Evolutionary conservation across 2,888 invertebrate species (phyloP).

Genomic region (Thysanoteuthis rhombus): DNA sequence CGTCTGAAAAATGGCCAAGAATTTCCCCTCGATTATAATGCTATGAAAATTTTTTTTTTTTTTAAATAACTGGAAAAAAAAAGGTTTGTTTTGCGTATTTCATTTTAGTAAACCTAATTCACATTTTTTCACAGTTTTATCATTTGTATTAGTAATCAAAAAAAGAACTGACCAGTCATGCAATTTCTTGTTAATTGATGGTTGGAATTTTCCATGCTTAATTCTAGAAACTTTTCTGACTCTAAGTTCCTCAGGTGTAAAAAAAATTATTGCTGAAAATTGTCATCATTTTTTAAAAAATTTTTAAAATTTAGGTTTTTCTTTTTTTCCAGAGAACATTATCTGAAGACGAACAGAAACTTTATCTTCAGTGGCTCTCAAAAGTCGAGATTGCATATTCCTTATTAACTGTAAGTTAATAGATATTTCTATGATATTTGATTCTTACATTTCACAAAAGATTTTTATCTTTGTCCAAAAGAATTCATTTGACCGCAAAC

Average conservation of each 20-base stretch:
- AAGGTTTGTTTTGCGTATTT: constrained; percentile 73
- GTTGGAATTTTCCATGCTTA: neutral
- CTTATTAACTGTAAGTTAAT: constrained; percentile 78
- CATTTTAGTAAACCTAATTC: too few relatives aligned
- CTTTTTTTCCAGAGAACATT: constrained; percentile 55
- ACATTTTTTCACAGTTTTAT: too few relatives aligned
- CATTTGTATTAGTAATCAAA: too few relatives aligned
- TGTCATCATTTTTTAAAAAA: neutral
- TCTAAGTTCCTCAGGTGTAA: neutral
- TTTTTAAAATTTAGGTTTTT: neutral
- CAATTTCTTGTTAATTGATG: neutral
- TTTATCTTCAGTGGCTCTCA: constrained; percentile 87
- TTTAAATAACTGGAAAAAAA: constrained; percentile 42
- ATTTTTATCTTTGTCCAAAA: neutral
- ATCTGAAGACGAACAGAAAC: constrained; percentile 84
- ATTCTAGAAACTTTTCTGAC: neutral
- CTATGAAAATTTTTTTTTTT: too few relatives aligned
- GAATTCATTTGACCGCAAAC: neutral
- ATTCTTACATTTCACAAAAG: neutral
- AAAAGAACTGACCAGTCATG: neutral
- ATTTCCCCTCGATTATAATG: too few relatives aligned
- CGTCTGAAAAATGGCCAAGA: too few relatives aligned
- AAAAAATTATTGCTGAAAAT: neutral
- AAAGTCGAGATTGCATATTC: constrained; percentile 93
- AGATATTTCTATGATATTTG: neutral